A percentile compares a stretch with the other conserved stretches of the same genome.
Conservation (phyloP, 2,888 invertebrate genomes). For the Brenthis ino region DNA sequence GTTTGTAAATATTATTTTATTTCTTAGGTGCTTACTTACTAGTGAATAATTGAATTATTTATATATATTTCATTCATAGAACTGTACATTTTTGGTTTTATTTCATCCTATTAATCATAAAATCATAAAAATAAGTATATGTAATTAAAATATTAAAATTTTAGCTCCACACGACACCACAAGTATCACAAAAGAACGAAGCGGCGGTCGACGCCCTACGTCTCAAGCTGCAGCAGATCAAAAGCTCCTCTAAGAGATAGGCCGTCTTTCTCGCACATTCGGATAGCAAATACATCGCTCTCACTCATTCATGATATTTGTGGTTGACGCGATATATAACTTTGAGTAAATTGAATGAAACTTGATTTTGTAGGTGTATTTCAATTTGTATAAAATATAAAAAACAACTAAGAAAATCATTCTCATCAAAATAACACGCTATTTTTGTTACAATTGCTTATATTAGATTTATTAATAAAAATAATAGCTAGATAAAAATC, state of each 20-base stretch:
- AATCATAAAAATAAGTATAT: background rate
- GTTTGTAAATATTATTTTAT: too few species aligned
- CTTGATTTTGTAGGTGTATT: too few species aligned
- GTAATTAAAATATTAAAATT: conserved; percentile 33
- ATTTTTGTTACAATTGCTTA: conserved; percentile 22
- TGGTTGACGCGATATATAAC: conserved; percentile 23
- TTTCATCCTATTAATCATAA: background rate
- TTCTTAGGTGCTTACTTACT: too few species aligned
- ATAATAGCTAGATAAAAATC: conserved; percentile 4
- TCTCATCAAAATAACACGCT: conserved; percentile 14
- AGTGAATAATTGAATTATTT: too few species aligned
- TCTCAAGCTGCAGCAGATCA: conserved; percentile 78
- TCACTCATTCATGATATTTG: conserved; percentile 34
- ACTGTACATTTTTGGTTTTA: background rate
- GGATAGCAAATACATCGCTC: conserved; percentile 26
- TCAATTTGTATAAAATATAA: conserved; percentile 17
- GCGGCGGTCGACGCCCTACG: conserved; percentile 76
- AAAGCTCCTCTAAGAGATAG: conserved; percentile 79
- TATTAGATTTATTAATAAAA: conserved; percentile 14
- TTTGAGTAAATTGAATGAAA: background rate
- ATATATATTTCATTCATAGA: background rate
- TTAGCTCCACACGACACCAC: conserved; percentile 70
- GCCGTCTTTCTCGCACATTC: conserved; percentile 24
- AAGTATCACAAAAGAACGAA: conserved; percentile 69
- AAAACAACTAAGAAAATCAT: conserved; percentile 2